Base-by-base conservation (phyloP, 1,140 invertebrate genomes). In the Apolygus lucorum region DNA sequence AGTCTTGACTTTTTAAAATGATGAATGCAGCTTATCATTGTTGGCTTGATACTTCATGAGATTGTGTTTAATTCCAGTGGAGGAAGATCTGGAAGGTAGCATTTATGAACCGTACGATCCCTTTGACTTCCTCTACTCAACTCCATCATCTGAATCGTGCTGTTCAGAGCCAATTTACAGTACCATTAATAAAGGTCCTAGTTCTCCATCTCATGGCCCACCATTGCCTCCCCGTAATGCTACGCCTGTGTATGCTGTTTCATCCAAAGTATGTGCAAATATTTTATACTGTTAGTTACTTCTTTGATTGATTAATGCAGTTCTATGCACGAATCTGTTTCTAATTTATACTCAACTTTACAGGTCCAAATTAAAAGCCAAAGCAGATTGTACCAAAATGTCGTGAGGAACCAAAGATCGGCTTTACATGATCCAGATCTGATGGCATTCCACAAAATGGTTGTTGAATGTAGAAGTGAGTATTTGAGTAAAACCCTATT, bases 81-180 rank as follows among this genome's bases (percentile, higher is more conserved):
- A 82, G 65, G 75, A 75, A 8, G 79, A 81, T 28, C 87, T 86
- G 68, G 83, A 87, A 59, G 84, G 84, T 68, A 90, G 88, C 69
- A 87, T 92, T 67, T 93, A 94, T 75, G 88, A 92, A n/a, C 88
- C 90, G 69, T 92, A 91, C 76, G 90, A 94, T 79, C 91, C 90
- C 1, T 86, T 92, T 73, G 91, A 94, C 78, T 93, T 91, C 73
- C 84, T 92, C 76, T 91, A 92, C 75, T 78, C 80, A 28, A 74
- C 75, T 13, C 73, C 74, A 28, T 71, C 72, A 22, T 84, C 72
- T 64, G 86, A 86, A 74, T 86, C 87, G 72, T 84, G 87, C 71
- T 88, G 85, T 74, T 89, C 88, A 24, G 87, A 90, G 78, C 88
- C 89, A 2, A 83, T 90, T 63, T 92, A 92, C 78, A 88, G 86